phyloP scores from a whole-genome alignment of 64 coral and sea anemone genomes.

The Pachyseris speciosa region DNA sequence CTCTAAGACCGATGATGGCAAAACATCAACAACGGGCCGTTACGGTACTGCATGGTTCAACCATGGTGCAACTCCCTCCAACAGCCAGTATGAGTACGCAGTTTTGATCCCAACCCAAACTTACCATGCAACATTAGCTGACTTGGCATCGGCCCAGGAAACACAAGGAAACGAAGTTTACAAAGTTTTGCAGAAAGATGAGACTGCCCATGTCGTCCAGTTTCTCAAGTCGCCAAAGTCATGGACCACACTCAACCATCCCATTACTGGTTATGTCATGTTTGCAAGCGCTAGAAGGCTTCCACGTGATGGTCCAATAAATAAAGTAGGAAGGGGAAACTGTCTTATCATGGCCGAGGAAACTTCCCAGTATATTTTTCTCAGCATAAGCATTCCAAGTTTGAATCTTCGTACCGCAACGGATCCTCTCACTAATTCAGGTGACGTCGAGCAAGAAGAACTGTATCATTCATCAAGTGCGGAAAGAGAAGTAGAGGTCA shows the following conservation, averaged over 20 bases:
- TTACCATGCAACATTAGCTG: background rate
- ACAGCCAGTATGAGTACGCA: background rate
- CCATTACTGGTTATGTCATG: background rate
- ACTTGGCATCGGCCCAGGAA: background rate
- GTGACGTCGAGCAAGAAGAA: background rate
- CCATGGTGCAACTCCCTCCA: background rate
- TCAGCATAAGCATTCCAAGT: background rate
- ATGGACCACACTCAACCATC: background rate
- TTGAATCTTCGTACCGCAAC: background rate
- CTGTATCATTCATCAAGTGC: background rate
- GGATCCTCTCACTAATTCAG: background rate
- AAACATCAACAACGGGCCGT: background rate
- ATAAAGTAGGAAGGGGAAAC: background rate
- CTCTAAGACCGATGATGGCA: background rate
- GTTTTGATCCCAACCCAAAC: constrained; percentile 16
- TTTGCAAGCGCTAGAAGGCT: background rate
- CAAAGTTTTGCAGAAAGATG: background rate
- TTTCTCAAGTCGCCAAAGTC: constrained; percentile 10
- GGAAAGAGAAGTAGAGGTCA: background rate
- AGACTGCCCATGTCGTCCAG: background rate
- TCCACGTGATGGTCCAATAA: background rate
- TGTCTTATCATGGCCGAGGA: constrained; percentile 2
- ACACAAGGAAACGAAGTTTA: background rate
- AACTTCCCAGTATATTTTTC: background rate
- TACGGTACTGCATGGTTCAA: constrained; percentile 62